Conservation (phyloP, 2,888 invertebrate genomes). For the Chrysolina oricalcia region DNA sequence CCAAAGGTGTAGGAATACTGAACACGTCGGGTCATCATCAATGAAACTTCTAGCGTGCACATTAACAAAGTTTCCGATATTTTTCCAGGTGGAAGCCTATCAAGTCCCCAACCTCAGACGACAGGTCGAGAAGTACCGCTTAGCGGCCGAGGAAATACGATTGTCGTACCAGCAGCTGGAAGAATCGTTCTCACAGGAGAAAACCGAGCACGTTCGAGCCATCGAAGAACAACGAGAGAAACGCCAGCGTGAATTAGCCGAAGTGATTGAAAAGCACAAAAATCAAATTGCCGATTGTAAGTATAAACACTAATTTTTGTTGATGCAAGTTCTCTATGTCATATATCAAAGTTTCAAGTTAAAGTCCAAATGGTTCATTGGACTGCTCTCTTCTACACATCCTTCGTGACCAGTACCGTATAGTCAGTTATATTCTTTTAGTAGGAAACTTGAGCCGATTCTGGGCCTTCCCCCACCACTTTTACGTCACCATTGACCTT, state of each 20-base stretch:
- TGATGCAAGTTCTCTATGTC: too few species aligned
- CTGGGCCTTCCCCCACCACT: too few species aligned
- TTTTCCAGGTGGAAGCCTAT: conserved; percentile 77
- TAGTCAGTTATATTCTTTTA: too few species aligned
- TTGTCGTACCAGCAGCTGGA: conserved; percentile 70
- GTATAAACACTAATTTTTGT: conserved; percentile 39
- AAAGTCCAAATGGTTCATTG: too few species aligned
- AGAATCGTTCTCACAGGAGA: conserved; percentile 70
- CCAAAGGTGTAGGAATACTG: background rate
- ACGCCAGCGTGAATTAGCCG: conserved; percentile 63
- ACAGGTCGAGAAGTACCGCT: conserved; percentile 72
- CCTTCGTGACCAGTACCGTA: too few species aligned
- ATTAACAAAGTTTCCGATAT: conserved; percentile 22
- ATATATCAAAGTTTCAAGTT: too few species aligned
- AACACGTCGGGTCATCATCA: background rate
- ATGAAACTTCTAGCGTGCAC: too few species aligned
- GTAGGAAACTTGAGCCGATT: too few species aligned
- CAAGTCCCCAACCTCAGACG: conserved; percentile 74
- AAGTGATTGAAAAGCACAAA: conserved; percentile 64
- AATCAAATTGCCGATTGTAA: conserved; percentile 66
- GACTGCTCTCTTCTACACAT: too few species aligned
- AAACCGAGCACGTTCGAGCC: conserved; percentile 65
- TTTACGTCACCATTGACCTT: too few species aligned
- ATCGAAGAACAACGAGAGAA: conserved; percentile 67
- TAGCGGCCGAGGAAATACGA: conserved; percentile 71